Percentiles rank a stretch among this genome's conserved stretches.
Conservation (phyloP, 2,113 vertebrate genomes). For the Piaya cayana region DNA sequence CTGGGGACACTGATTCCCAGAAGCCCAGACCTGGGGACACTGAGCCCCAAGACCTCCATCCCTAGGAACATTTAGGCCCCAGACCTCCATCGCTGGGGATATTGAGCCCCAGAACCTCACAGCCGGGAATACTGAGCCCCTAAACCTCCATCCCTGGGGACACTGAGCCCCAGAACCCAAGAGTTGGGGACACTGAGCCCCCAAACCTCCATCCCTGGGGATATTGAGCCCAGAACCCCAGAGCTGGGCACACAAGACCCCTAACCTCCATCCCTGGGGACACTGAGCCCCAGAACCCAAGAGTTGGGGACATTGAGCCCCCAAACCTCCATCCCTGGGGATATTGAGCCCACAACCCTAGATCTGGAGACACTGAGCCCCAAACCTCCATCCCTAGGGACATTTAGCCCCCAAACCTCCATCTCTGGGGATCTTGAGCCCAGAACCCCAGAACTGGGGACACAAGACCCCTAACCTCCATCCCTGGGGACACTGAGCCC, state of each 20-base stretch:
- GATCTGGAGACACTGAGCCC: too few species aligned
- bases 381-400: too few species aligned
- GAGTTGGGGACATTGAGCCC: neutral
- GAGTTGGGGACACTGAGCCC: neutral
- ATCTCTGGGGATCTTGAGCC: neutral
- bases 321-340: neutral
- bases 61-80: neutral
- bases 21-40: neutral
- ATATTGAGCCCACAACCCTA: neutral
- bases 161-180: neutral
- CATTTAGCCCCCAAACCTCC: too few species aligned
- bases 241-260: neutral
- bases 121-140: neutral
- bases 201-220: neutral
- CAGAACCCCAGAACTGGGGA: too few species aligned
- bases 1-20: neutral
- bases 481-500: too few species aligned
- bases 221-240: neutral
- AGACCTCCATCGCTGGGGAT: neutral
- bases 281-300: neutral
- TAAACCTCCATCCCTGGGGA: neutral
- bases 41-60: neutral
- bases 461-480: too few species aligned
- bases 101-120: neutral
- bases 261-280: neutral